These are phyloP conservation scores for Hippopotamus amphibius DNA, from an alignment of 2,113 vertebrate species.

Conservation along the genomic window DNA sequence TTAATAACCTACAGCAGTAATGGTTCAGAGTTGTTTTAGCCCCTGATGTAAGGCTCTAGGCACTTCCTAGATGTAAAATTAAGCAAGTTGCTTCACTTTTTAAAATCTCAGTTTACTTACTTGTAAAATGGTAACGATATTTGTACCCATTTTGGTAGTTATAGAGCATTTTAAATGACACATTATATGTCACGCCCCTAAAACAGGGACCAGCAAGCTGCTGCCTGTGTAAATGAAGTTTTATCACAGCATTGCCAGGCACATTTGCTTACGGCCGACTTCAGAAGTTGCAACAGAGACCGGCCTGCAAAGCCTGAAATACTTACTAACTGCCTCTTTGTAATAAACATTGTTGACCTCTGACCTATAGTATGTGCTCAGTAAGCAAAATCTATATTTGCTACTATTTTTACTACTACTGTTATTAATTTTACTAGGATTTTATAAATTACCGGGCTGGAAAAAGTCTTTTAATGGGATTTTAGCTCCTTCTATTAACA, in stretches of 20 bases:
- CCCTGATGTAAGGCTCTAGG: not conserved
- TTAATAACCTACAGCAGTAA: not conserved
- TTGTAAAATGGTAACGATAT: not conserved
- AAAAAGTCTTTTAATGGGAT: not conserved
- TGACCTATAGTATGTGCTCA: not conserved
- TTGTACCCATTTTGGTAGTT: not conserved
- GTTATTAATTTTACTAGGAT: fast-evolving
- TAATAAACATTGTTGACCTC: not conserved
- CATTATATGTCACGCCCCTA: not conserved
- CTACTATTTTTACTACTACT: not conserved
- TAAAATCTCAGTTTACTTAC: not conserved
- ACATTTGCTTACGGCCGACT: not conserved
- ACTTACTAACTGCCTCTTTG: fast-evolving
- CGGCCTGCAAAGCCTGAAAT: not conserved
- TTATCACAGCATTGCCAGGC: not conserved
- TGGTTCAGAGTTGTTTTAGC: not conserved
- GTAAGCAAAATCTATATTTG: not conserved
- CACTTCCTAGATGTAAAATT: too few relatives aligned
- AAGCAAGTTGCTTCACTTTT: not conserved
- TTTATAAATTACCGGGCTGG: not conserved
- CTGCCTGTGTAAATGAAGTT: not conserved
- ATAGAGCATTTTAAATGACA: not conserved
- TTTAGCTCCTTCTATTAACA: too few relatives aligned
- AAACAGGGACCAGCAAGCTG: not conserved
- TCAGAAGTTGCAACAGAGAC: not conserved